A percentile compares a stretch with the other conserved stretches of the same genome.
These are phyloP conservation scores for Ophion slaviceki DNA, from an alignment of 2,888 invertebrate genomes.

Conservation along the genomic window DNA sequence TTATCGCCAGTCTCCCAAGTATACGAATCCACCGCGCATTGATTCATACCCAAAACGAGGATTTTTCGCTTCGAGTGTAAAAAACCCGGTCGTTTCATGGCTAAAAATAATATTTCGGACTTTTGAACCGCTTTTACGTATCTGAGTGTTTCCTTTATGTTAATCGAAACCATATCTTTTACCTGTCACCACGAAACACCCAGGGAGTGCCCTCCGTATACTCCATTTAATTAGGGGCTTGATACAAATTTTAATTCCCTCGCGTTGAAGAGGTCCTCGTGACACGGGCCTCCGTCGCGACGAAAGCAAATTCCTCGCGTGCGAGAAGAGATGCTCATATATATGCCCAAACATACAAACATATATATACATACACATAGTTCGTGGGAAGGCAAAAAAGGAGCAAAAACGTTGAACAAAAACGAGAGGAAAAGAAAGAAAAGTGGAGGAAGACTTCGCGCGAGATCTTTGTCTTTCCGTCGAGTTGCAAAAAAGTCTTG, in stretches of 20 bases:
- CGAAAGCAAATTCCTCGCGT: conserved; percentile 40
- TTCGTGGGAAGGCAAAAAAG: conserved; percentile 2
- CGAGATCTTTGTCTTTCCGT: conserved; percentile 47
- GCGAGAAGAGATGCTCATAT: conserved; percentile 22
- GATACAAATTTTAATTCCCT: conserved; percentile 1
- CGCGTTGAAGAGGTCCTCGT: not conserved
- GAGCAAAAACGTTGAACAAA: not conserved
- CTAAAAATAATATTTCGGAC: no score
- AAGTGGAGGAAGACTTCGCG: conserved; percentile 38
- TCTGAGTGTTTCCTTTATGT: not conserved
- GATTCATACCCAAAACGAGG: no score
- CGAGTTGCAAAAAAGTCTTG: conserved; percentile 21
- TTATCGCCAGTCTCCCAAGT: no score
- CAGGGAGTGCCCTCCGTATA: not conserved
- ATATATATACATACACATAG: not conserved
- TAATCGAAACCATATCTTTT: not conserved
- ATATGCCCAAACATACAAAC: not conserved
- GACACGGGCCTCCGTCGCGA: conserved; percentile 20
- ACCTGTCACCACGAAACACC: not conserved
- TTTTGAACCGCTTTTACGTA: not conserved
- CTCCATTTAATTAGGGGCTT: not conserved
- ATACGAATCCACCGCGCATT: no score
- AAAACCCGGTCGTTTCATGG: no score
- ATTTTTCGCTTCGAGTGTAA: no score
- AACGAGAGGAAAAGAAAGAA: not conserved